These are phyloP conservation scores for Orthosia gothica DNA, from an alignment of 2,888 invertebrate genomes.

Conservation along the genomic window DNA sequence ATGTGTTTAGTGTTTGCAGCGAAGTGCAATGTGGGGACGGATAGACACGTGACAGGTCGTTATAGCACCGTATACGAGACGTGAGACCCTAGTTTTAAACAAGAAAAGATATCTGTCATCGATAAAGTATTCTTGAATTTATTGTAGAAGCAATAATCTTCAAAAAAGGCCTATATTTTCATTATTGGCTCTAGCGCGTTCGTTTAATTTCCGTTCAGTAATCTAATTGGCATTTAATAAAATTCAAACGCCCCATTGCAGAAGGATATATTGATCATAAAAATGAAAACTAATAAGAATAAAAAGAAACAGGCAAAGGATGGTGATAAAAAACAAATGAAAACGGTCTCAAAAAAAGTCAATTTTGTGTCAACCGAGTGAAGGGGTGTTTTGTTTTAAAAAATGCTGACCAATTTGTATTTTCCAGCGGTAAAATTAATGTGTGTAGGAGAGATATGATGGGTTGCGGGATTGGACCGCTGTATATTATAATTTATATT, in stretches of 20 bases:
- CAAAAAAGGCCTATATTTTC: slow-evolving; percentile 1
- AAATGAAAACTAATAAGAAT: slow-evolving; percentile 77
- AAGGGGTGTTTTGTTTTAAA: slow-evolving; percentile 64
- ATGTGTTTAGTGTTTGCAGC: slow-evolving; percentile 31
- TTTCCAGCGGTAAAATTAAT: slow-evolving; percentile 75
- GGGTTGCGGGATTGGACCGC: slow-evolving; percentile 43
- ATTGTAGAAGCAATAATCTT: background rate
- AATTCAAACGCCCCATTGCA: slow-evolving; percentile 54
- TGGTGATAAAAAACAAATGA: slow-evolving; percentile 77
- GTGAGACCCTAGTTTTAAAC: background rate
- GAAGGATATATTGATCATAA: slow-evolving; percentile 65
- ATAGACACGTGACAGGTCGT: too few species aligned
- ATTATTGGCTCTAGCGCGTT: slow-evolving; percentile 5
- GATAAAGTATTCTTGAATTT: background rate
- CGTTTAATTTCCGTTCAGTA: slow-evolving; percentile 44
- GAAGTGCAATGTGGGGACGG: slow-evolving; percentile 23
- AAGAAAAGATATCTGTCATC: slow-evolving; percentile 7
- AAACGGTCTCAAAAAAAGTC: slow-evolving; percentile 75
- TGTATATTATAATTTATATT: slow-evolving; percentile 43
- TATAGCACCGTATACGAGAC: slow-evolving; percentile 4
- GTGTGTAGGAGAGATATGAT: slow-evolving; percentile 60
- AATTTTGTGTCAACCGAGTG: slow-evolving; percentile 69
- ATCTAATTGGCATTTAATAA: slow-evolving; percentile 55
- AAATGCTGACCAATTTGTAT: slow-evolving; percentile 76
- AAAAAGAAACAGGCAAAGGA: slow-evolving; percentile 72